Conservation (phyloP, 2,888 invertebrate genomes). For the Sarcophaga carnaria region DNA sequence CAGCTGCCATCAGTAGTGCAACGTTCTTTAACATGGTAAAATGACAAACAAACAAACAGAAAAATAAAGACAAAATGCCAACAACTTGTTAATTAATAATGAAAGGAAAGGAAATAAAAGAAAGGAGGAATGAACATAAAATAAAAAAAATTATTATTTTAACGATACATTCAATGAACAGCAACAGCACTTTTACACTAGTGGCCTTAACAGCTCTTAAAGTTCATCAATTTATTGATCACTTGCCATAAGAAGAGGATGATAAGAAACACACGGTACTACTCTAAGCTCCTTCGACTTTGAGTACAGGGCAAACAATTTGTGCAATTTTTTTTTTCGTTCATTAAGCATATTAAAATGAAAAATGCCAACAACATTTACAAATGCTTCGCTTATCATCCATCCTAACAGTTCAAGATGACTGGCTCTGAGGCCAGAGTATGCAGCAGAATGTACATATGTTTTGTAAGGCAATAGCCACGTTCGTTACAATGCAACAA, state of each 20-base stretch:
- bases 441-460: background rate
- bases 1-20: background rate
- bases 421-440: no score
- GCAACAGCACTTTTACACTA: background rate
- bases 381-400: background rate
- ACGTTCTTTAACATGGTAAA: slow-evolving; percentile 17
- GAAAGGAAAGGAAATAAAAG: background rate
- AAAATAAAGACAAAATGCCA: background rate
- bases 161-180: background rate
- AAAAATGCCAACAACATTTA: slow-evolving; percentile 35
- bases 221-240: background rate
- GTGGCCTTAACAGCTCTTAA: background rate
- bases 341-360: slow-evolving; percentile 43
- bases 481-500: background rate
- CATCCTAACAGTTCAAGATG: no score
- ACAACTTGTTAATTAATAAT: slow-evolving; percentile 30
- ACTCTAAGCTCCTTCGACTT: background rate
- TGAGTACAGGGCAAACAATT: slow-evolving; percentile 24
- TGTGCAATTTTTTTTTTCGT: slow-evolving; percentile 32
- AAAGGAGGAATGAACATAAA: background rate
- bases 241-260: background rate
- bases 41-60: slow-evolving; percentile 1
- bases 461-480: slow-evolving; percentile 2
- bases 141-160: background rate
- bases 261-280: background rate